Base-by-base conservation (phyloP, 2,113 vertebrate species). In the Lontra canadensis region DNA sequence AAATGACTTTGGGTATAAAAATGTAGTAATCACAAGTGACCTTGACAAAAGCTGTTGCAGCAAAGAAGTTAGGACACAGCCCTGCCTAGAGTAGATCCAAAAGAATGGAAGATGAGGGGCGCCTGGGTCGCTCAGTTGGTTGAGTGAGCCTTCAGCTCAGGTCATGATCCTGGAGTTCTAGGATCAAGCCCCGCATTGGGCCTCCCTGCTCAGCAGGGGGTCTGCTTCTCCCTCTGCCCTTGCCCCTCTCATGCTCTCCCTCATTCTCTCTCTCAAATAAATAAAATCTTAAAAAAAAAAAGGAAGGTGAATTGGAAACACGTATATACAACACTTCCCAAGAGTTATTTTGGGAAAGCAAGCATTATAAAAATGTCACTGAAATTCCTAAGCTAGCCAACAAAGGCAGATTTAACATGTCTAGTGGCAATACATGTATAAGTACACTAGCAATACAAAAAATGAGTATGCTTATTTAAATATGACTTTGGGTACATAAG, bases 1-100 rank as follows among this genome's bases (percentile, higher is more conserved):
- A 96, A 96, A 95, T 36, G 42, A 87, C 36, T 34, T 87, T 55
- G 55, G 44, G 79, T 63, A 2, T 82, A 90, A 96, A 5, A 61
- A 34, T 57, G 23, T 47, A 29, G 1, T 73, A 93, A 81, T 79
- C 71, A 90, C 44, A 92, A 29, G 52, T 44, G 57, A 88, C 74
- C 83, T 63, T 71, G 57, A 67, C 17, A 85, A 96, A 25, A 84
- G 42, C 55, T 69, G 17, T 86, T 90, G 44, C 65, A 85, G 74
- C 26, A 67, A 39, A 84, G 65, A 92, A 86, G 17, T 36, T 20
- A 88, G n/a, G 29, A 74, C 2, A 93, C 44, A 93, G 71, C 1
- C 4, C 69, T 65, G 31, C n/a, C 57, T 31, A 90, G 5, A 83
- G 6, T 17, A 92, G 52, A 89, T 79, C 90, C 31, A 87, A 96